Conservation (phyloP, 2,888 invertebrate species). For the Caenorhabditis macrosperma region DNA sequence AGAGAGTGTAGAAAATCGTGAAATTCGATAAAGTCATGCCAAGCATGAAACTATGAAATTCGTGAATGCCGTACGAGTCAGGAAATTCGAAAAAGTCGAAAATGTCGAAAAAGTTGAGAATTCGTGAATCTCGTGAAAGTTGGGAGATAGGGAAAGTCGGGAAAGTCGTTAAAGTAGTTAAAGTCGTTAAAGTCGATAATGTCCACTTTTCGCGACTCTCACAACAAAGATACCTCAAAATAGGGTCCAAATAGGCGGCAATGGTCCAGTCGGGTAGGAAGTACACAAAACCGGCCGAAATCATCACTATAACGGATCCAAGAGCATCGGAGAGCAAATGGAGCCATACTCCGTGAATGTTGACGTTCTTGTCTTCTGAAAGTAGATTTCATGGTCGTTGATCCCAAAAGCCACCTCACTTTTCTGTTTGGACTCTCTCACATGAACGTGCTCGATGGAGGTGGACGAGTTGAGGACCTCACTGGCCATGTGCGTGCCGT, state of each 20-base stretch:
- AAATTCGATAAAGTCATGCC: no score
- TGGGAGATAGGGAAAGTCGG: no score
- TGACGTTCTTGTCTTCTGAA: conserved; percentile 88
- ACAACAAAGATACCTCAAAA: conserved; percentile 86
- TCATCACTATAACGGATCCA: conserved; percentile 92
- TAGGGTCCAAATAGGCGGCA: conserved; percentile 92
- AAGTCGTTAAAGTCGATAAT: no score
- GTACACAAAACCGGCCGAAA: conserved; percentile 88
- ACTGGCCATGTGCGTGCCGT: conserved; percentile 40
- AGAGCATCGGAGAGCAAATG: conserved; percentile 97
- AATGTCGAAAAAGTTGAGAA: no score
- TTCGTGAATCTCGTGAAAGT: no score
- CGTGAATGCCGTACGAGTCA: no score
- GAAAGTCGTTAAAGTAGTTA: no score
- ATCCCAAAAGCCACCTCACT: conserved; percentile 28
- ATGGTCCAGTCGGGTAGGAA: conserved; percentile 82
- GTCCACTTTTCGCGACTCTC: no score
- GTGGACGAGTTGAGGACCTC: conserved; percentile 23
- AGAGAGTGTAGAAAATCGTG: no score
- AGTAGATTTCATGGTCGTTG: not conserved
- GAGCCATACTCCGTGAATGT: conserved; percentile 99
- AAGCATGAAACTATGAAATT: no score
- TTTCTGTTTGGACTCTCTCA: conserved; percentile 15
- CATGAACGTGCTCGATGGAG: not conserved
- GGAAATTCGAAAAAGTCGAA: no score